Conservation (phyloP, 2,888 invertebrate genomes). For the Osmoderma eremita region DNA sequence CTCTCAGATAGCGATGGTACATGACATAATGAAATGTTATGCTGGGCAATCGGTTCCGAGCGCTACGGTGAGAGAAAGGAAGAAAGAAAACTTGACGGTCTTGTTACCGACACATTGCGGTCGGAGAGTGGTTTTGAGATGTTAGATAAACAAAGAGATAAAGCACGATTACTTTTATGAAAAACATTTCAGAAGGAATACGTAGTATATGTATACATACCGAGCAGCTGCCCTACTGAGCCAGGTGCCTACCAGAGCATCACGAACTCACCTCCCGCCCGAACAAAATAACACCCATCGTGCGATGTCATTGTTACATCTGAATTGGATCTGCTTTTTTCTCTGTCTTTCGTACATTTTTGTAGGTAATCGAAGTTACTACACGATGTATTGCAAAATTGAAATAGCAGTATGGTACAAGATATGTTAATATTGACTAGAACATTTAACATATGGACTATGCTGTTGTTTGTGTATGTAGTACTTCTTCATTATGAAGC, state of each 20-base stretch:
- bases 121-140: constrained; percentile 50
- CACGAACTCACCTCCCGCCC: constrained; percentile 22
- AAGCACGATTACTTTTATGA: constrained; percentile 54
- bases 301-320: constrained; percentile 26
- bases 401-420: too few relatives aligned
- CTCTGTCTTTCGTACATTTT: constrained; percentile 19
- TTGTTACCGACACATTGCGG: constrained; percentile 41
- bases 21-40: constrained; percentile 10
- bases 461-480: too few relatives aligned
- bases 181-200: constrained; percentile 54
- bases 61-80: not conserved
- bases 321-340: constrained; percentile 6
- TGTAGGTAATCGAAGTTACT: not conserved
- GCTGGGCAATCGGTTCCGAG: not conserved
- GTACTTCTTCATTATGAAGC: too few relatives aligned
- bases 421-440: too few relatives aligned
- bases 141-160: constrained; percentile 55
- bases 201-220: constrained; percentile 7
- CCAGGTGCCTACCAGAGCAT: constrained; percentile 51
- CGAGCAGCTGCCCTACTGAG: constrained; percentile 52
- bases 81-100: constrained; percentile 14
- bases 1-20: not conserved
- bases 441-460: too few relatives aligned
- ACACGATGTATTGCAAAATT: not conserved
- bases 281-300: constrained; percentile 27